A percentile compares a stretch with the other conserved stretches of the same genome.
phyloP scores from a whole-genome alignment of 2,888 invertebrate species.

The Miltochrista miniata region DNA sequence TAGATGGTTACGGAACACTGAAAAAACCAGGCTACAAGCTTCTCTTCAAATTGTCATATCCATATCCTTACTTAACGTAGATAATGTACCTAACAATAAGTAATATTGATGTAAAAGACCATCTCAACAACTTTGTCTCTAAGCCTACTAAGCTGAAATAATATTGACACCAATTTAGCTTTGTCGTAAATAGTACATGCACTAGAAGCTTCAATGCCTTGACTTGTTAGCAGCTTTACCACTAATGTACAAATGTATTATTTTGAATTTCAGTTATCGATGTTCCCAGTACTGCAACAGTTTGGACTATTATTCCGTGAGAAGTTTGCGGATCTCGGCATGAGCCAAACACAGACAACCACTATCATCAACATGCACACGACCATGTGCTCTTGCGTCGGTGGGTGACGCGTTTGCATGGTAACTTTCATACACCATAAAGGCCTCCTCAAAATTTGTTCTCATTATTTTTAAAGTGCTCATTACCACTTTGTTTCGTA shows the following conservation, averaged over 20 bases:
- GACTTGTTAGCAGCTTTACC: neutral
- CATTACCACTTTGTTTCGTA: neutral
- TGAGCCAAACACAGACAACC: constrained; percentile 87
- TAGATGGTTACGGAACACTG: too few relatives aligned
- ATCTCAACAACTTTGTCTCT: too few relatives aligned
- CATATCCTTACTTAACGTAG: too few relatives aligned
- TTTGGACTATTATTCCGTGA: constrained; percentile 89
- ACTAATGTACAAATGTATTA: neutral
- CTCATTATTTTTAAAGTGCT: neutral
- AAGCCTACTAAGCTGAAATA: too few relatives aligned
- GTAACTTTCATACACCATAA: constrained; percentile 74
- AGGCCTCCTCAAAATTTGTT: constrained; percentile 39
- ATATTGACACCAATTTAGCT: neutral
- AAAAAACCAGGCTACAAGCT: too few relatives aligned
- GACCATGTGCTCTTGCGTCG: constrained; percentile 87
- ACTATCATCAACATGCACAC: constrained; percentile 89
- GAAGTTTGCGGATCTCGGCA: constrained; percentile 83
- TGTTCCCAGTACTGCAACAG: constrained; percentile 87
- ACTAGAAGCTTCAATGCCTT: too few relatives aligned
- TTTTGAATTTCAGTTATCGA: constrained; percentile 82
- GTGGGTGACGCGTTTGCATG: constrained; percentile 83
- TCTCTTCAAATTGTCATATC: too few relatives aligned
- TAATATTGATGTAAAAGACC: too few relatives aligned
- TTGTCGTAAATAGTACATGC: too few relatives aligned
- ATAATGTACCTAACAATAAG: too few relatives aligned